A percentile compares a stretch with the other conserved stretches of the same genome.
phyloP scores from a whole-genome alignment of 1,140 invertebrate genomes.

The Hydropsyche tenuis region DNA sequence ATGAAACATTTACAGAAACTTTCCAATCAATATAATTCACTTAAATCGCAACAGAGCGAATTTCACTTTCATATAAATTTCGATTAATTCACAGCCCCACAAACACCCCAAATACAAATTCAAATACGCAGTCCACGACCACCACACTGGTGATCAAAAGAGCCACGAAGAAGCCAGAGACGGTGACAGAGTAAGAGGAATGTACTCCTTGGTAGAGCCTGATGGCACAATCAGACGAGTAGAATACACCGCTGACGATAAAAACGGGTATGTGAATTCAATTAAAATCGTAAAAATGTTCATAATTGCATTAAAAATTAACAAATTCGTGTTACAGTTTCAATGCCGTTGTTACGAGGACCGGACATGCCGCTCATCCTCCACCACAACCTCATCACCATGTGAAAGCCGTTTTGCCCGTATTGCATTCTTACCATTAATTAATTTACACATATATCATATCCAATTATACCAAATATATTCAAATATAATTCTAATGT shows the following conservation, averaged over 20 bases:
- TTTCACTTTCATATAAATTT: neutral
- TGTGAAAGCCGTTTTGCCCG: constrained; percentile 18
- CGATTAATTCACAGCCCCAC: constrained; percentile 36
- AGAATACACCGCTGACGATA: constrained; percentile 55
- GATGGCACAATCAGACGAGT: constrained; percentile 57
- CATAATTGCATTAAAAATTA: neutral
- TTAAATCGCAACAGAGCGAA: neutral
- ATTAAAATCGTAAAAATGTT: neutral
- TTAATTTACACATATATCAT: neutral
- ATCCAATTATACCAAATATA: neutral
- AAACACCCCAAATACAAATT: constrained; percentile 53
- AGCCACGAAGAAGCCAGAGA: constrained; percentile 54
- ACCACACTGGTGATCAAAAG: constrained; percentile 55
- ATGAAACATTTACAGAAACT: neutral
- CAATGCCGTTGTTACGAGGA: constrained; percentile 52
- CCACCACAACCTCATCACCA: constrained; percentile 35
- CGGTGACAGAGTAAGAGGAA: constrained; percentile 53
- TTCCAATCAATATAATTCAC: neutral
- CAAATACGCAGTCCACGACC: constrained; percentile 53
- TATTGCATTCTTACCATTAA: constrained; percentile 18
- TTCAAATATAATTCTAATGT: no score
- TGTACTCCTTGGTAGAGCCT: constrained; percentile 56
- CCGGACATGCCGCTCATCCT: constrained; percentile 52
- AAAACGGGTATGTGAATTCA: constrained; percentile 52
- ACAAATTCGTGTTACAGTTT: constrained; percentile 42